These are phyloP conservation scores for Chunga burmeisteri DNA, from an alignment of 2,113 vertebrate genomes.

Conservation along the genomic window DNA sequence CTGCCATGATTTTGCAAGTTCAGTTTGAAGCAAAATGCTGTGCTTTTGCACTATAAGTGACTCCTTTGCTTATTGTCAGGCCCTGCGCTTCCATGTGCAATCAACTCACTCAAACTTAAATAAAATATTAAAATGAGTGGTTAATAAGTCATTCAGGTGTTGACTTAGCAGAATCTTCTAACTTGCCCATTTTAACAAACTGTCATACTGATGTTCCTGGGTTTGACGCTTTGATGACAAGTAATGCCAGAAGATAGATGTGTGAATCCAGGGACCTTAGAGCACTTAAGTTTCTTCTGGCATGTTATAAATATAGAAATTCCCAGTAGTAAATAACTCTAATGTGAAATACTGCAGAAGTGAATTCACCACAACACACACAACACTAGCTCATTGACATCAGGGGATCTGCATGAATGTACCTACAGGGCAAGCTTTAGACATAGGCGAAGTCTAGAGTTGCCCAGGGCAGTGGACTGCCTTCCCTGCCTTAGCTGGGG, in stretches of 20 bases:
- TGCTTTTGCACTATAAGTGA: neutral
- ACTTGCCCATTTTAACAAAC: neutral
- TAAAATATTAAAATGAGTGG: conserved; percentile 15
- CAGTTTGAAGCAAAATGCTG: neutral
- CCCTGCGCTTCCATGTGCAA: neutral
- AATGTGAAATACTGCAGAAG: neutral
- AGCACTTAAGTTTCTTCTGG: neutral
- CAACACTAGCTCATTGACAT: neutral
- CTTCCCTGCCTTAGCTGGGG: neutral
- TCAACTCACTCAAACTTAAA: neutral
- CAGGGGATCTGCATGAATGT: neutral
- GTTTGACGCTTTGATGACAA: neutral
- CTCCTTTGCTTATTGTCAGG: neutral
- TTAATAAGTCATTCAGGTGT: conserved; percentile 17
- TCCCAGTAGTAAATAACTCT: neutral
- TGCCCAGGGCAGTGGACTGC: neutral
- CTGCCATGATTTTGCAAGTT: neutral
- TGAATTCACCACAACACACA: neutral
- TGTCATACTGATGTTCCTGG: neutral
- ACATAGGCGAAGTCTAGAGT: accelerated
- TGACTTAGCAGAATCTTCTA: conserved; percentile 15
- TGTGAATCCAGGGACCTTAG: neutral
- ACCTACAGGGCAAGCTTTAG: neutral
- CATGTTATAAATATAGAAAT: conserved; percentile 13
- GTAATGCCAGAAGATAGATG: neutral